A percentile compares a stretch with the other conserved stretches of the same genome.
Conservation (phyloP, 1,140 invertebrate species). For the Sinonovacula constricta region DNA sequence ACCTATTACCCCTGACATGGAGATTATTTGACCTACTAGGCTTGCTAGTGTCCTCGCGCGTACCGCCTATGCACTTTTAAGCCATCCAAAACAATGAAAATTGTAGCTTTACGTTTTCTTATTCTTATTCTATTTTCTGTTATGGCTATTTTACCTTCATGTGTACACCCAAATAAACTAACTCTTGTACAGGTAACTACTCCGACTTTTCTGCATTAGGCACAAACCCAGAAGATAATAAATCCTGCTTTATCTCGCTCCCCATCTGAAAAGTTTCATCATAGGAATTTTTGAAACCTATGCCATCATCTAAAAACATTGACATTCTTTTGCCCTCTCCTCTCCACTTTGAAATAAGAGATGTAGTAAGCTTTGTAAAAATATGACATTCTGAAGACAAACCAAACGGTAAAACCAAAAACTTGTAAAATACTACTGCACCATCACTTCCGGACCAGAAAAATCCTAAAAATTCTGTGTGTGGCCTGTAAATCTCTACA, state of each 20-base stretch:
- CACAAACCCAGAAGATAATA: background rate
- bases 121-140: background rate
- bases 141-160: background rate
- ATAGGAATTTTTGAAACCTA: background rate
- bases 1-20: constrained; percentile 11
- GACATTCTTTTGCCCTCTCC: constrained; percentile 2
- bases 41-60: constrained; percentile 1
- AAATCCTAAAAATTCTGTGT: constrained; percentile 24
- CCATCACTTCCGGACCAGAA: constrained; percentile 1
- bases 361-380: constrained; percentile 21
- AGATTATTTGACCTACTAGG: constrained; percentile 15
- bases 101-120: background rate
- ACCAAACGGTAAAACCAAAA: constrained; percentile 31
- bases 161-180: background rate
- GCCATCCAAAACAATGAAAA: background rate
- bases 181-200: background rate
- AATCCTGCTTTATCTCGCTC: background rate
- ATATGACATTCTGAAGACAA: constrained; percentile 18
- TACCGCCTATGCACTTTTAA: background rate
- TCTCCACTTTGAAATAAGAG: constrained; percentile 30
- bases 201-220: background rate
- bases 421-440: constrained; percentile 13
- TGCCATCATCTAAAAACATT: constrained; percentile 32
- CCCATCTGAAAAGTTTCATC: background rate
- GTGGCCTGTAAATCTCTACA: constrained; percentile 26